These are phyloP conservation scores for Xyliphius kryptos DNA, from an alignment of 2,113 vertebrate species.

Conservation along the genomic window DNA sequence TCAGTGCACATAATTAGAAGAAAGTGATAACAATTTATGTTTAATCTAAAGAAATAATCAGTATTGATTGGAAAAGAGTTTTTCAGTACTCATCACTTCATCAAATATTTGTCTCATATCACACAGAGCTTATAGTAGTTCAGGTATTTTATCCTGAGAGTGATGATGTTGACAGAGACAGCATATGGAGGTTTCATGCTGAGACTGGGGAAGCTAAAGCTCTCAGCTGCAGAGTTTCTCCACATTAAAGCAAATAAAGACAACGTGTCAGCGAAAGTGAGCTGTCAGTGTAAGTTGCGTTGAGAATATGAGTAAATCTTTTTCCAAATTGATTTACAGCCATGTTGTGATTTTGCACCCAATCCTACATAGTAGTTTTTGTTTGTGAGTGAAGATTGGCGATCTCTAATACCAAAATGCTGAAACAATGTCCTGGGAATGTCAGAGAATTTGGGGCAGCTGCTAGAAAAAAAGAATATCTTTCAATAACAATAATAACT, in stretches of 20 bases:
- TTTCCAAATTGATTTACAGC: neutral
- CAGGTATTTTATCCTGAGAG: neutral
- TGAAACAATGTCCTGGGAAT: neutral
- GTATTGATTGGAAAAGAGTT: too few species aligned
- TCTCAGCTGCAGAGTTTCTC: neutral
- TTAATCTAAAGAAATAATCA: too few species aligned
- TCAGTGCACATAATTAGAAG: neutral
- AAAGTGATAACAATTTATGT: neutral
- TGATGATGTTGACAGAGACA: neutral
- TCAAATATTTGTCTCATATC: neutral
- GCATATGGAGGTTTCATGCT: slow-evolving; percentile 11
- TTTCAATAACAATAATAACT: too few species aligned
- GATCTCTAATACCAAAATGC: neutral
- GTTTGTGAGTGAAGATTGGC: neutral
- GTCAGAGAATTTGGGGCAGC: neutral
- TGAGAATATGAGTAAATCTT: neutral
- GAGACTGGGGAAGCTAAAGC: neutral
- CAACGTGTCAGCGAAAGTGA: neutral
- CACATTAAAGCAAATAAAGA: slow-evolving; percentile 2
- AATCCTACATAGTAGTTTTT: neutral
- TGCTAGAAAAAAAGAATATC: too few species aligned
- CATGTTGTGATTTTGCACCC: neutral
- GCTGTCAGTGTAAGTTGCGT: neutral
- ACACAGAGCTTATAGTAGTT: neutral
- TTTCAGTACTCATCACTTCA: neutral